Base-by-base conservation (phyloP, 2,888 invertebrate genomes). In the Meloe dianella region DNA sequence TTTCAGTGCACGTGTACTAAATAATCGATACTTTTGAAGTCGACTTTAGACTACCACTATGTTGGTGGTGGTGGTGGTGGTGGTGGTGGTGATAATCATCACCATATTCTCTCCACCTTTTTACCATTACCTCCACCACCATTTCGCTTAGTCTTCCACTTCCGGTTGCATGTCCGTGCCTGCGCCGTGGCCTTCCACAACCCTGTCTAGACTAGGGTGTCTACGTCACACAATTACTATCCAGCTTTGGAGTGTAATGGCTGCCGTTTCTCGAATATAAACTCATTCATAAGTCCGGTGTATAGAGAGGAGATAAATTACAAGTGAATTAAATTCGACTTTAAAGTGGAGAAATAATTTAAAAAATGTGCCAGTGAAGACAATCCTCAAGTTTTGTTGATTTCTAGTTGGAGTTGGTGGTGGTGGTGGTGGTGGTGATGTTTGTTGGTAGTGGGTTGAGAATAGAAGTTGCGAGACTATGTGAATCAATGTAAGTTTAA, bases 151-250 rank as follows among this genome's bases (percentile, higher is more conserved):
- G 63, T 63, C 70, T 65, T 71, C 64, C 64, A 65, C 69, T 73
- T 73, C 73, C 73, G 70, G 73, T 70, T 78, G 78, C 78, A 77
- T 77, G 76, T 78, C 77, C 77, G 77, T 77, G 75, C 75, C 71
- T 77, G 77, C 75, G 77, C 66, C 72, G 71, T 73, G 74, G 73
- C 77, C 77, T 75, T 70, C 77, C 75, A 73, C 73, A 74, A 76
- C 76, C 77, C 76, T 71, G 67, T 76, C 76, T 75, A 75, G 76
- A 76, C 74, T 68, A 66, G 72, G 71, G 72, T 73, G 73, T 75
- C 74, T 75, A 76, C 77, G 77, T 77, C 77, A 77, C 72, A 70
- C 64, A 68, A 51, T 51, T 73, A 74, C 73, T 66, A 65, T 69
- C 64, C 70, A 61, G 61, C 69, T 63, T 51, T 51, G 51, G 56